These are phyloP conservation scores for Hestina assimilis DNA, from an alignment of 1,140 invertebrate genomes.

Conservation along the genomic window DNA sequence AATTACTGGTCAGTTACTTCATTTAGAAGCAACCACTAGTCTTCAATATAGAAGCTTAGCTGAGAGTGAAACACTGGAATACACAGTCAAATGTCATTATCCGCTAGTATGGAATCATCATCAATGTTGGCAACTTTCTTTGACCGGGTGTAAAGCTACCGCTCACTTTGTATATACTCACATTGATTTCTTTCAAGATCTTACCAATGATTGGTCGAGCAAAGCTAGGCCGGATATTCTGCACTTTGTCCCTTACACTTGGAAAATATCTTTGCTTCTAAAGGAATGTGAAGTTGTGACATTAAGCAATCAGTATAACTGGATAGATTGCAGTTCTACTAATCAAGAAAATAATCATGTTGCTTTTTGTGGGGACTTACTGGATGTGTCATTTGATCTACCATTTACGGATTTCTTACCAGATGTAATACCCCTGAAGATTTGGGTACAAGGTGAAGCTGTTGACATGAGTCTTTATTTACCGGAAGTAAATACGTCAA, in stretches of 20 bases:
- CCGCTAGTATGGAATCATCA: conserved; percentile 96
- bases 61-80: conserved; percentile 96
- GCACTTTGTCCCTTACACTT: conserved; percentile 98
- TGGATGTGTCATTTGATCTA: conserved; percentile 95
- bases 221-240: conserved; percentile 94
- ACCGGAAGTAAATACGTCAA: conserved; percentile 93
- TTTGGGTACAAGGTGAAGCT: conserved; percentile 96
- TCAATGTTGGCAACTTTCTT: conserved; percentile 93
- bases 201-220: conserved; percentile 97
- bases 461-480: conserved; percentile 93
- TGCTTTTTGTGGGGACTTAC: conserved; percentile 94
- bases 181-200: conserved; percentile 96
- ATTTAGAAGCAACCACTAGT: conserved; percentile 96
- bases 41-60: conserved; percentile 94
- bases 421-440: conserved; percentile 89
- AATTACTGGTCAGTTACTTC: conserved; percentile 94
- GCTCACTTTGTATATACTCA: conserved; percentile 95
- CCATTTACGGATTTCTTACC: conserved; percentile 96
- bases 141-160: conserved; percentile 96
- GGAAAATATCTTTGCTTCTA: conserved; percentile 93
- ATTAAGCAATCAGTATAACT: conserved; percentile 97
- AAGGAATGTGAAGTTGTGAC: conserved; percentile 98
- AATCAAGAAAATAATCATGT: conserved; percentile 96
- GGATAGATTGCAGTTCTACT: conserved; percentile 98
- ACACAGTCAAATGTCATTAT: conserved; percentile 92